Evolutionary conservation across 1,140 invertebrate species (phyloP).

Genomic region (Bombyx mori): DNA sequence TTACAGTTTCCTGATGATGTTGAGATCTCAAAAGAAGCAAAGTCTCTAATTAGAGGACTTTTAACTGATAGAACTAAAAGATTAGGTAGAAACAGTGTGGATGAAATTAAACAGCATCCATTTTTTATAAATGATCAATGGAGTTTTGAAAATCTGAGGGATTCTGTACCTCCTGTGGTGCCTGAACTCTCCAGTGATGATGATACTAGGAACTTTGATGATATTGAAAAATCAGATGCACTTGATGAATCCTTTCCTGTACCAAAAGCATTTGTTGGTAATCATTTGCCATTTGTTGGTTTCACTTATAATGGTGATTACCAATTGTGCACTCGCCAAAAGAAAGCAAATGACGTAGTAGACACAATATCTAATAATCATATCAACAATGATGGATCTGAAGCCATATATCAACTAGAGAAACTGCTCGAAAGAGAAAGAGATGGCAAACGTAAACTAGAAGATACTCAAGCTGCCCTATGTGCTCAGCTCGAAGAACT

Average conservation of each 20-base stretch:
- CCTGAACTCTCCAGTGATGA: constrained; percentile 96
- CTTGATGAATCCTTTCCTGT: constrained; percentile 93
- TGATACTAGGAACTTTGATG: constrained; percentile 99
- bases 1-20: constrained; percentile 95
- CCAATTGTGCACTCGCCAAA: constrained; percentile 71
- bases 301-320: constrained; percentile 97
- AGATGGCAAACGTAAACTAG: constrained; percentile 78
- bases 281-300: constrained; percentile 98
- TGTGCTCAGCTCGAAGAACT: constrained; percentile 82
- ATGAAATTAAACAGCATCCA: constrained; percentile 94
- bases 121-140: constrained; percentile 98
- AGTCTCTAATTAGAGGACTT: constrained; percentile 93
- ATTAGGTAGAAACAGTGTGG: constrained; percentile 93
- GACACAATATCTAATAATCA: constrained; percentile 78
- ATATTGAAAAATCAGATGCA: constrained; percentile 93
- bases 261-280: constrained; percentile 97
- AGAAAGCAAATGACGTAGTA: constrained; percentile 56
- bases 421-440: constrained; percentile 80
- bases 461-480: constrained; percentile 80
- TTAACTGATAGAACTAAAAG: constrained; percentile 93
- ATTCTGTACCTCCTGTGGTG: constrained; percentile 95
- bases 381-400: constrained; percentile 66
- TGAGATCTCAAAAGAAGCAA: constrained; percentile 92
- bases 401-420: constrained; percentile 78
- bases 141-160: constrained; percentile 96